Base-by-base conservation (phyloP, 2,113 vertebrate species). In the Phocoena sinus region DNA sequence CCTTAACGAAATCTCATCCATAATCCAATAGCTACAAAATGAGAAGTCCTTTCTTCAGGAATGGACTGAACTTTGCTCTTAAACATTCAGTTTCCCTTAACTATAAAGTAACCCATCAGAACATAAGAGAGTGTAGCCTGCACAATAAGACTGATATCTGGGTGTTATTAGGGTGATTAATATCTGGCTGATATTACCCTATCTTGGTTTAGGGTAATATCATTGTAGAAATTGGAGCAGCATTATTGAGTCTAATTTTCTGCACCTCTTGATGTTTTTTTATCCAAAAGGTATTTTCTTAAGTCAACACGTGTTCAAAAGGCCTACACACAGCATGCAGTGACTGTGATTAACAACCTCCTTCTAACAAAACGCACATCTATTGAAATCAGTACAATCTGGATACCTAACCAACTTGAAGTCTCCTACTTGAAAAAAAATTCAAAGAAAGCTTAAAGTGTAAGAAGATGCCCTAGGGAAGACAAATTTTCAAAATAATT, bases 1-100 rank as follows among this genome's bases (percentile, higher is more conserved):
- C 23, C 47, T 87, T 91, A 74, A 87, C 81, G 47, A 93, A 94
- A 89, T 90, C 65, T 90, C 80, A 84, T 28, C 28, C 26, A 90
- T 71, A 85, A 95, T 67, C 17, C 62, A 92, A 95, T 6, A 86
- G 31, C 9, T 79, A 94, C 31, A 92, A 88, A 96, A 88, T 70
- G 12, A 33, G 21, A 50, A 89, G 33, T 84, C 11, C 33, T 76
- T 92, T 77, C 83, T 95, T 91, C 65, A 73, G 53, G 36, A 81
- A 93, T 65, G 31, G 85, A 81, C 8, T 67, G 63, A 94, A 91
- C 41, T 65, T 94, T 91, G 62, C 36, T 90, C 25, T 91, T 85
- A 76, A 94, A 94, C 17, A 60, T 90, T 92, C 60, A 82, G 63
- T 88, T 91, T 95, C 50, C 58, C 26, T 76, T 63, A 92, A 79